Percentiles rank a stretch among this genome's conserved stretches.
Evolutionary conservation across 2,888 invertebrate species (phyloP).

Genomic region (Mythimna ferrago): DNA sequence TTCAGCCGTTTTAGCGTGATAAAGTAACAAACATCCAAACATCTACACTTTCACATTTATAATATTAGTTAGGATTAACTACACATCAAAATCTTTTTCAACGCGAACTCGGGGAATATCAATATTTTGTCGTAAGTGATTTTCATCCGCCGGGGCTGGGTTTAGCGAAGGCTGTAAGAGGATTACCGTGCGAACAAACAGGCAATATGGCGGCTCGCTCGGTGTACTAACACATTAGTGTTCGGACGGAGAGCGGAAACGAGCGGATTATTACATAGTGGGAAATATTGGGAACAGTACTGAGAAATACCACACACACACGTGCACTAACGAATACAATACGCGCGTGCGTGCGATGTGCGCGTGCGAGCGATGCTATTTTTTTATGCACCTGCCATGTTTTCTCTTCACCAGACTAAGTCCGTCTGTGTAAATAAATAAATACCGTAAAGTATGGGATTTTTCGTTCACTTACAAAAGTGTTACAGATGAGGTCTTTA

Average conservation of each 20-base stretch:
- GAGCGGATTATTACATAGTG: constrained; percentile 4
- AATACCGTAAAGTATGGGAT: neutral
- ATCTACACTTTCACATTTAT: too few species aligned
- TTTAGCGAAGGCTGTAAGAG: constrained; percentile 52
- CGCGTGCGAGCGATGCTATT: too few species aligned
- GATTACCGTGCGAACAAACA: constrained; percentile 45
- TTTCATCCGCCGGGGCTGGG: constrained; percentile 9
- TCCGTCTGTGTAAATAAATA: too few species aligned
- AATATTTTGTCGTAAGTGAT: constrained; percentile 26
- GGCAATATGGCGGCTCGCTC: constrained; percentile 22
- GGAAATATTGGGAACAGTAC: neutral
- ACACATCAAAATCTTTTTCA: neutral
- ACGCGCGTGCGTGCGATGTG: too few species aligned
- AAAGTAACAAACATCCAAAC: too few species aligned
- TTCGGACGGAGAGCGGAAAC: neutral
- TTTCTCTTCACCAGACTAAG: too few species aligned
- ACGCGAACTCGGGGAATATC: neutral
- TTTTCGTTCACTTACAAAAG: neutral
- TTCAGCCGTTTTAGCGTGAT: too few species aligned
- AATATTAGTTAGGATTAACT: too few species aligned
- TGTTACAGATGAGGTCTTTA: neutral
- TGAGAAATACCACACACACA: neutral
- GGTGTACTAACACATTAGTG: constrained; percentile 20
- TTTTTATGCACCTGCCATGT: too few species aligned
- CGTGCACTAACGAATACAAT: too few species aligned